These are phyloP conservation scores for Carettochelys insculpta DNA, from an alignment of 2,113 vertebrate species.

Conservation along the genomic window DNA sequence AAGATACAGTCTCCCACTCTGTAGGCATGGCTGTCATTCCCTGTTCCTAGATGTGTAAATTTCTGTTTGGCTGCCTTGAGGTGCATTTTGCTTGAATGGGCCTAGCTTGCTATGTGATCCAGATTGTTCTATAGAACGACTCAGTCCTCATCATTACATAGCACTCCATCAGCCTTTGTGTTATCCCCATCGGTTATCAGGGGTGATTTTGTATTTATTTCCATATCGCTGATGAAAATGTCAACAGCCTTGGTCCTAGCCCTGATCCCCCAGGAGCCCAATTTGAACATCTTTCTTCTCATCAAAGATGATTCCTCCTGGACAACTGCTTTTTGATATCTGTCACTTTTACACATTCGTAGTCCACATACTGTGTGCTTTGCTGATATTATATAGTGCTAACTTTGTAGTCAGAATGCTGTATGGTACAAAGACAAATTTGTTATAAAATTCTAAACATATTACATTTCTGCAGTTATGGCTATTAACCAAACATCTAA, in stretches of 20 bases:
- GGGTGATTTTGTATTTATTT: background rate
- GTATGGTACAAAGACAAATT: background rate
- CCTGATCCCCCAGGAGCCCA: background rate
- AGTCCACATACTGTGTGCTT: background rate
- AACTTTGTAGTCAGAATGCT: background rate
- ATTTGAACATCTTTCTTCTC: background rate
- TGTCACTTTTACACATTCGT: background rate
- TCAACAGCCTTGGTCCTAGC: background rate
- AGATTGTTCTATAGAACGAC: background rate
- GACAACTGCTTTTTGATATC: background rate
- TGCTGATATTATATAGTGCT: background rate
- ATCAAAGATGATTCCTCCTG: background rate
- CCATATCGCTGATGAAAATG: background rate
- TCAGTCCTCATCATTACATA: background rate
- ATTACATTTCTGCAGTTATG: background rate
- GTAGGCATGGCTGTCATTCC: background rate
- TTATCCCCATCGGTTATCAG: background rate
- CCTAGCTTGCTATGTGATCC: background rate
- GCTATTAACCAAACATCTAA: background rate
- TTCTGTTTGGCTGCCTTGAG: background rate
- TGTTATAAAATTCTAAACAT: background rate
- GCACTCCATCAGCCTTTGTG: background rate
- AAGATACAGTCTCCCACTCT: background rate
- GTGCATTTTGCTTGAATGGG: background rate
- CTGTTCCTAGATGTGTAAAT: background rate